Evolutionary conservation across 2,888 invertebrate species (phyloP), one percentile per base, ranked within the genome.

Genomic region (Rhingia rostrata): DNA sequence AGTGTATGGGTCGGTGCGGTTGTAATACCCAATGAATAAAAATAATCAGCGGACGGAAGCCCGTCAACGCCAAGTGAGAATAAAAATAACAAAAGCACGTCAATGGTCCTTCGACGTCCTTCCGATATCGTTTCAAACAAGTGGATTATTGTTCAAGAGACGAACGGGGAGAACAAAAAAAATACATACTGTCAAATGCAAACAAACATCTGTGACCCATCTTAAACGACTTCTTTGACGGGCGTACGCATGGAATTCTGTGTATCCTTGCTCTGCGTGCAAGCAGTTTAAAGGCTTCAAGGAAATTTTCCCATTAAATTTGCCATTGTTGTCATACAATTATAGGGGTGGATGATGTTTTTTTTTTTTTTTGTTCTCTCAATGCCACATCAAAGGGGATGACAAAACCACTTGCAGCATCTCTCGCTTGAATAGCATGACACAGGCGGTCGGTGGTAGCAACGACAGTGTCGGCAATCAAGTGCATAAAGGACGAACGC

Each of bases 361-460:
- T 56, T 49, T 47, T 53, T 14, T 41, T 39, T 22, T 49, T 1
- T 22, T 22, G 22, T 22, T 22, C 22, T 30, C 47, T 53, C 56
- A 56, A 58, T 69, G 69, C 73, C 83, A 80, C 84, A 84, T 84
- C 84, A 84, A 87, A 87, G 80, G 87, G 86, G 86, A 87, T 87
- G 87, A 86, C 87, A 87, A 86, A 86, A 87, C 87, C 87, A 87
- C 87, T 87, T 87, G 79, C 87, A 86, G 77, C 84, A 77, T 79
- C 79, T 22, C 22, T 22, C 22, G 22, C 77, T 58, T 49, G 49
- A 60, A 7, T 6, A 56, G n/a, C 12, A 32, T 30, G 43, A 63
- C 22, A 49, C 64, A 33, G 6, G 6, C 35, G 3, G 6, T 2
- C 14, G 12, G 35, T 4, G 35, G 63, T 35, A 37, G 67, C 56